phyloP scores from a whole-genome alignment of 2,888 invertebrate genomes.

The Aquatica leii region DNA sequence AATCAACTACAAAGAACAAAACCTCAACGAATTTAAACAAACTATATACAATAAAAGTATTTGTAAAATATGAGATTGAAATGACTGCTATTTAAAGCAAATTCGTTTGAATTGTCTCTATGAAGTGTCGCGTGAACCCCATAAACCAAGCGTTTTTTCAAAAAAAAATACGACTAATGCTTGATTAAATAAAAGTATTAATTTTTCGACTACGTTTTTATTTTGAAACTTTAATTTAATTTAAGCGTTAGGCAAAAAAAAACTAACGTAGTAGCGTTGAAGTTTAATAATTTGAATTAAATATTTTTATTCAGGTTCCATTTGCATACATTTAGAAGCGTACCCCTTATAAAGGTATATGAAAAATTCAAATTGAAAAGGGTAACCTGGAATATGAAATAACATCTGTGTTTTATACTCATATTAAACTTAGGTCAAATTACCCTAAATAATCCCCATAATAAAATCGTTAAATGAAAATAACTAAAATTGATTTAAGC shows the following conservation, averaged over 20 bases:
- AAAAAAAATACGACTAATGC: too few relatives aligned
- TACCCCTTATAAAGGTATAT: slow-evolving; percentile 13
- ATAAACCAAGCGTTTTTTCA: too few relatives aligned
- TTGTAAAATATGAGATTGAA: too few relatives aligned
- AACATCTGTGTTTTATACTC: slow-evolving; percentile 14
- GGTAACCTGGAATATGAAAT: slow-evolving; percentile 14
- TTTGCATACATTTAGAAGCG: slow-evolving; percentile 14
- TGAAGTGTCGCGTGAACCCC: too few relatives aligned
- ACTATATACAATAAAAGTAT: too few relatives aligned
- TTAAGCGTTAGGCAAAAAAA: not conserved
- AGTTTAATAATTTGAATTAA: slow-evolving; percentile 13
- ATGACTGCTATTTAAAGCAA: too few relatives aligned
- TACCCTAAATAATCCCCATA: slow-evolving; percentile 10
- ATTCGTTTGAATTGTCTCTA: too few relatives aligned
- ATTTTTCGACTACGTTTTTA: too few relatives aligned
- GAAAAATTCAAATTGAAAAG: slow-evolving; percentile 14
- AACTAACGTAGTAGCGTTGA: not conserved
- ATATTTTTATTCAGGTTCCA: slow-evolving; percentile 12
- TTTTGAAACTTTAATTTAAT: too few relatives aligned
- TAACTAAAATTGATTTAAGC: not conserved
- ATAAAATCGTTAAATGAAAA: slow-evolving; percentile 14
- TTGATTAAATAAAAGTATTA: too few relatives aligned
- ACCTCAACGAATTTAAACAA: too few relatives aligned
- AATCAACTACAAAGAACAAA: too few relatives aligned
- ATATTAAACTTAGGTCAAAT: slow-evolving; percentile 8